These are phyloP conservation scores for Folsomia candida DNA, from an alignment of 2,888 invertebrate genomes.

Conservation along the genomic window DNA sequence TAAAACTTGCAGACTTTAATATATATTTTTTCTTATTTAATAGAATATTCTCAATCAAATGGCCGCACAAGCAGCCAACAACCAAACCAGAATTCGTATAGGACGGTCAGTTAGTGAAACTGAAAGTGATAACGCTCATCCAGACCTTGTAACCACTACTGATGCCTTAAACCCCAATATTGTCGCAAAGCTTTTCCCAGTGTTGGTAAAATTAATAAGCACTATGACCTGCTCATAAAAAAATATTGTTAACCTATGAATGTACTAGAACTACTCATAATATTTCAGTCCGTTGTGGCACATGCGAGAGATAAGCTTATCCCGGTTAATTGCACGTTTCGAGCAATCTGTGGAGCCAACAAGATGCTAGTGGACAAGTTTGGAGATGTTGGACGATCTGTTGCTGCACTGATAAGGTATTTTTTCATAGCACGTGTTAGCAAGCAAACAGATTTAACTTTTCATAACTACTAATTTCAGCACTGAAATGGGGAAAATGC, in stretches of 20 bases:
- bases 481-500: constrained; percentile 9
- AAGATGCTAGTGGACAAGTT: constrained; percentile 30
- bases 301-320: constrained; percentile 43
- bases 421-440: background rate
- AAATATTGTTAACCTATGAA: too few species aligned
- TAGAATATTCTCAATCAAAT: background rate
- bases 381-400: constrained; percentile 31
- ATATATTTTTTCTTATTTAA: too few species aligned
- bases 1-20: too few species aligned
- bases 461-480: too few species aligned
- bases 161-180: background rate
- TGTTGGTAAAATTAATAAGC: too few species aligned
- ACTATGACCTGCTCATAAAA: too few species aligned
- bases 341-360: constrained; percentile 41
- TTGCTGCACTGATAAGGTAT: constrained; percentile 33
- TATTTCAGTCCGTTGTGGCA: constrained; percentile 45
- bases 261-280: too few species aligned
- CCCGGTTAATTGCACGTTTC: constrained; percentile 40
- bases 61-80: background rate
- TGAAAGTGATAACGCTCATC: background rate
- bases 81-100: background rate
- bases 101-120: background rate
- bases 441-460: background rate
- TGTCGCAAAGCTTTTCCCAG: background rate
- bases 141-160: background rate